Base-by-base conservation (phyloP, 2,888 invertebrate genomes). In the Harpalus rufipes region DNA sequence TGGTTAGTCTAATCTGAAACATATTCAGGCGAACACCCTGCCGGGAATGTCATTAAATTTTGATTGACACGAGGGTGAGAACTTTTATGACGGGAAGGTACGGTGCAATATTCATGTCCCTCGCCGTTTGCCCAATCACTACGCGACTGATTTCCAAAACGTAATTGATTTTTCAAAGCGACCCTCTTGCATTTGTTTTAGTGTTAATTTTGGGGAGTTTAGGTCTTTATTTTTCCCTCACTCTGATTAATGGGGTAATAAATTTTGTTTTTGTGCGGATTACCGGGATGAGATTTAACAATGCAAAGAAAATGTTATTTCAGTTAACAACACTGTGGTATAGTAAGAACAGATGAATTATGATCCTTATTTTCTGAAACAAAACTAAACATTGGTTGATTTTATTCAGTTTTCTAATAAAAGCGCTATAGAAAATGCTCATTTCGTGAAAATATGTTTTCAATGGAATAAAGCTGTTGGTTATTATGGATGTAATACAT, bases 61-160 rank as follows among this genome's bases (percentile, higher is more conserved):
- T 83, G 83, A 83, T 83, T 83, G 83, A 83, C 83, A 74, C 61
- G 41, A 59, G 83, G 83, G 83, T 83, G 58, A 78, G 78, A 78
- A 58, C 78, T 78, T 78, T 78, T 78, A 78, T 58, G 56, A 32
- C 41, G 58, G 12, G 58, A 32, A 39, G 78, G 78, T 44, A 41
- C 21, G 51, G 76, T 76, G 58, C 25, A 58, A 51, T 78, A 78
- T 78, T 58, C 58, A 74, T 74, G 14, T 39, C 68, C 65, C 68
- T 68, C 25, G 25, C 21, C 3, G 21, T 21, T 21, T 21, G 21
- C 12, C 63, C 63, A 8, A 25, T 25, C 63, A 14, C 68, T 32
- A 25, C 10, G 16, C 18, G 63, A 21, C 12, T 7, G 72, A 74
- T 74, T 44, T 16, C 10, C 10, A 44, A 74, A 74, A 74, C 72